These are phyloP conservation scores for Allophyes oxyacanthae DNA, from an alignment of 2,888 invertebrate genomes.

Conservation along the genomic window DNA sequence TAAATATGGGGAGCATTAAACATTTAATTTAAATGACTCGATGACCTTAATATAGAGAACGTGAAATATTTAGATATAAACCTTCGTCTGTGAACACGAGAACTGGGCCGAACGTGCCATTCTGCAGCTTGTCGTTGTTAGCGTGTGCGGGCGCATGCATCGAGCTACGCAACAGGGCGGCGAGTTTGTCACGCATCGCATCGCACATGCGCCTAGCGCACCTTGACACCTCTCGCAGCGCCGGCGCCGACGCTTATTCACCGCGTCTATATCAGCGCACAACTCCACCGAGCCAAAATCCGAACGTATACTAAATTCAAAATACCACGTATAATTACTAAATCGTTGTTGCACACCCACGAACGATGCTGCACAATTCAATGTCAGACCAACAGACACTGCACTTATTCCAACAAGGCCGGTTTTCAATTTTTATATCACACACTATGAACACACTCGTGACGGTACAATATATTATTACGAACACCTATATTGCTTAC, in stretches of 20 bases:
- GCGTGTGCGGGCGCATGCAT: constrained; percentile 72
- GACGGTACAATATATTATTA: constrained; percentile 46
- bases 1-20: neutral
- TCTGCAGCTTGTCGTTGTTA: constrained; percentile 77
- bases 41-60: no score
- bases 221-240: constrained; percentile 57
- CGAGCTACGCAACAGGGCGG: constrained; percentile 78
- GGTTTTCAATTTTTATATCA: constrained; percentile 20
- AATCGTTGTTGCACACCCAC: constrained; percentile 54
- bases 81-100: constrained; percentile 81
- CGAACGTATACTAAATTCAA: constrained; percentile 54
- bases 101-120: constrained; percentile 75
- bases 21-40: neutral
- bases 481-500: constrained; percentile 49
- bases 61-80: constrained; percentile 38
- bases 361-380: constrained; percentile 55
- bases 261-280: constrained; percentile 53
- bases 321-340: constrained; percentile 64
- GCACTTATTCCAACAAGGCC: constrained; percentile 37
- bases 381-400: constrained; percentile 56
- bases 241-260: constrained; percentile 73
- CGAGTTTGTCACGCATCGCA: constrained; percentile 86
- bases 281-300: constrained; percentile 54
- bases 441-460: constrained; percentile 39
- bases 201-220: constrained; percentile 76